Conservation (phyloP, 1,140 invertebrate species). For the Protaetia brevitarsis region DNA sequence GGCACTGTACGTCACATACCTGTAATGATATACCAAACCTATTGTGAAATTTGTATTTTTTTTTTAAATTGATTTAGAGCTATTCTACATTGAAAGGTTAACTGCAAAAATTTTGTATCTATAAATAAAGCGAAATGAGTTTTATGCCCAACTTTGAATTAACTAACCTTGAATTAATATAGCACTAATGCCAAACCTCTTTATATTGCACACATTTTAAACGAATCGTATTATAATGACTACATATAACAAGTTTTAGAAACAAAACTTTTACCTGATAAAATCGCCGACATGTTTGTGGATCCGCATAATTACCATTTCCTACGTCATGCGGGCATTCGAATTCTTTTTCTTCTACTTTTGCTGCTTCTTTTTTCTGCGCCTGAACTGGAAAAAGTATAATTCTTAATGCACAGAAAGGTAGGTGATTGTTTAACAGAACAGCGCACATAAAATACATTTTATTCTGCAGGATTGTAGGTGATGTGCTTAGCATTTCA, state of each 20-base stretch:
- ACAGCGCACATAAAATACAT: background rate
- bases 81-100: too few species aligned
- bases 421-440: background rate
- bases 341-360: conserved; percentile 65
- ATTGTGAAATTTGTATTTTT: too few species aligned
- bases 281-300: conserved; percentile 80
- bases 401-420: background rate
- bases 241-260: too few species aligned
- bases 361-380: conserved; percentile 33
- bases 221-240: too few species aligned
- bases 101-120: too few species aligned
- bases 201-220: background rate
- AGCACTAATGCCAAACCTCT: too few species aligned
- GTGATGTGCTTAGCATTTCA: background rate
- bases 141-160: too few species aligned
- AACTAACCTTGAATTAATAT: too few species aligned
- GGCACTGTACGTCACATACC: too few species aligned
- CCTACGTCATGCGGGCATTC: conserved; percentile 70
- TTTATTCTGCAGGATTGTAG: background rate
- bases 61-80: too few species aligned
- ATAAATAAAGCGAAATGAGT: too few species aligned
- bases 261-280: conserved; percentile 65
- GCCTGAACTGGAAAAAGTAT: conserved; percentile 17
- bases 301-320: conserved; percentile 89
- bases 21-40: too few species aligned